A percentile compares a stretch with the other conserved stretches of the same genome.
Conservation (phyloP, 2,888 invertebrate species). For the Polydrusus cervinus region DNA sequence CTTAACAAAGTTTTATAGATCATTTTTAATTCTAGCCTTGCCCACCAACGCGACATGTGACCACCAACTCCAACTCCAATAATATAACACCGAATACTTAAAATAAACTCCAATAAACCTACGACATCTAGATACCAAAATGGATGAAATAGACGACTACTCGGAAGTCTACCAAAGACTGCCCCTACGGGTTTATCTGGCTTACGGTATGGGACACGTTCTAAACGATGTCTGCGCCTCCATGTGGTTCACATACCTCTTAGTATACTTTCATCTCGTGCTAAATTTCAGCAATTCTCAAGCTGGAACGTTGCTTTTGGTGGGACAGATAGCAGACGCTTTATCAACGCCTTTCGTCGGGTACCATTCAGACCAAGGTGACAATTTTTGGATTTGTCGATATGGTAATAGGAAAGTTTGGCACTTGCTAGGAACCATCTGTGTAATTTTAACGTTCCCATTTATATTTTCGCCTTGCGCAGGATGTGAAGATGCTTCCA, state of each 20-base stretch:
- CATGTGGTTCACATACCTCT: conserved; percentile 95
- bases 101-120: neutral
- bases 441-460: conserved; percentile 86
- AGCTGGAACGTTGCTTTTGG: conserved; percentile 80
- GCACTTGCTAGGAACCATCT: conserved; percentile 88
- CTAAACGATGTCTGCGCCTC: conserved; percentile 95
- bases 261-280: conserved; percentile 85
- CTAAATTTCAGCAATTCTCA: conserved; percentile 76
- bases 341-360: conserved; percentile 92
- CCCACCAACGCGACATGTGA: too few species aligned
- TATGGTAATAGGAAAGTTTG: conserved; percentile 91
- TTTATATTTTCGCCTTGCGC: conserved; percentile 90
- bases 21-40: too few species aligned
- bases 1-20: neutral
- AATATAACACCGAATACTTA: too few species aligned
- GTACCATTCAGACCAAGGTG: conserved; percentile 84
- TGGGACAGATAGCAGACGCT: conserved; percentile 93
- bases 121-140: neutral
- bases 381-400: conserved; percentile 78
- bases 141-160: conserved; percentile 67
- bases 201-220: conserved; percentile 89
- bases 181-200: conserved; percentile 71
- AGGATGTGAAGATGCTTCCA: conserved; percentile 77
- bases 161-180: conserved; percentile 72
- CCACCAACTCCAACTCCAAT: too few species aligned